Evolutionary conservation across 2,113 vertebrate species (phyloP), one percentile per base, ranked within the genome.

Genomic region (Chlamydotis undulata): DNA sequence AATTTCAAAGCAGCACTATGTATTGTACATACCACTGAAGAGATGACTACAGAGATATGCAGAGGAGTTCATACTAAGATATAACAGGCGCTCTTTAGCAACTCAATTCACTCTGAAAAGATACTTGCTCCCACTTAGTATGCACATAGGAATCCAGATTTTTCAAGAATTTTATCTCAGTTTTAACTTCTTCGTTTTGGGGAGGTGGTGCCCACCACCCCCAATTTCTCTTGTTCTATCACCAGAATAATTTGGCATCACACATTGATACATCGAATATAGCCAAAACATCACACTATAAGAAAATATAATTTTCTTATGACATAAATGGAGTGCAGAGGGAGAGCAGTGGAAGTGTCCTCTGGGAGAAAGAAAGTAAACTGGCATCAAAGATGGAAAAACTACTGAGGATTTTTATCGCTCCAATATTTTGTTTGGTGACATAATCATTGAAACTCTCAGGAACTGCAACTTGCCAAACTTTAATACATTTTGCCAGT

Each of bases 21-120:
- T 15, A 26, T 26, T 1, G 0, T 29, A 22, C 13, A 1, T 39
- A 33, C 14, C 1, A 45, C 33, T 60, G 28, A 55, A 75, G 17
- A 79, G 23, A 59, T 59, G 17, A 47, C 31, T 52, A 50, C 3
- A 21, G 23, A 61, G 3, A 39, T 13, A 70, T 2, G 21, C 35
- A 56, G 17, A 77, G 56, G 8, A 25, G 14, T 25, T 35, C n/a
- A 29, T 24, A 14, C 17, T 55, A 60, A 45, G 26, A 41, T n/a
- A 14, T 9, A 59, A 37, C 14, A 14, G 7, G 7, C 47, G 25
- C 13, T 52, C 71, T 43, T 73, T 33, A 52, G 22, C 16, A 80
- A 28, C 39, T 74, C 39, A 60, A 14, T 7, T 11, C 21, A 13
- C 41, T 39, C 22, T 19, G 64, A 82, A 68, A 88, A 71, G 47